A percentile compares a stretch with the other conserved stretches of the same genome.
Evolutionary conservation across 2,113 vertebrate genomes (phyloP).

Genomic region (Sturnira hondurensis): DNA sequence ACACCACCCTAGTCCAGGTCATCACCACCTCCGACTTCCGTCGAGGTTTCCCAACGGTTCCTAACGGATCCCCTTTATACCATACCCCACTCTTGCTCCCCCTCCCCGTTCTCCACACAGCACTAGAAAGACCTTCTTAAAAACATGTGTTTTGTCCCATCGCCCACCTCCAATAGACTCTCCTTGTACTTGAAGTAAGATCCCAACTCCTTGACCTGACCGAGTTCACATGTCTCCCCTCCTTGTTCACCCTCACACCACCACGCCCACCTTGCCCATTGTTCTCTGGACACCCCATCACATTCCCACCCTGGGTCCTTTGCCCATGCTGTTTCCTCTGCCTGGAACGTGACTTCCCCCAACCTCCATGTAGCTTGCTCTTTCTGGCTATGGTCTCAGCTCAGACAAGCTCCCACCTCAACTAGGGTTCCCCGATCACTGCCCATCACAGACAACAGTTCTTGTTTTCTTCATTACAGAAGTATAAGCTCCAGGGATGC

Average conservation of each 20-base stretch:
- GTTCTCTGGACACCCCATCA: background rate
- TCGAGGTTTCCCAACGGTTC: background rate
- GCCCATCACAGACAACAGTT: background rate
- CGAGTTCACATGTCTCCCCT: background rate
- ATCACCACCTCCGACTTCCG: background rate
- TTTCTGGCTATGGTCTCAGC: background rate
- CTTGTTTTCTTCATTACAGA: background rate
- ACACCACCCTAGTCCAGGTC: background rate
- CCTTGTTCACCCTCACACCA: rapidly evolving
- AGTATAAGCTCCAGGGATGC: background rate
- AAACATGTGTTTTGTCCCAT: background rate
- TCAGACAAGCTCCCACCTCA: background rate
- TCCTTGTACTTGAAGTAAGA: background rate
- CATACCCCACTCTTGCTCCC: background rate
- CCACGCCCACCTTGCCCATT: rapidly evolving
- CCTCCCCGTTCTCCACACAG: background rate
- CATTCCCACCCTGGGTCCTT: background rate
- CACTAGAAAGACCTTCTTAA: background rate
- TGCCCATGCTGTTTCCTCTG: background rate
- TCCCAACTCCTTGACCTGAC: background rate
- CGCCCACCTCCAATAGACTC: background rate
- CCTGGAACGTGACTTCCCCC: background rate
- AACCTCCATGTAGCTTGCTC: background rate
- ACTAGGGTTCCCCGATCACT: background rate
- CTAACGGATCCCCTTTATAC: too few relatives aligned